Conservation (phyloP, 2,113 vertebrate genomes). For the Mirounga angustirostris region DNA sequence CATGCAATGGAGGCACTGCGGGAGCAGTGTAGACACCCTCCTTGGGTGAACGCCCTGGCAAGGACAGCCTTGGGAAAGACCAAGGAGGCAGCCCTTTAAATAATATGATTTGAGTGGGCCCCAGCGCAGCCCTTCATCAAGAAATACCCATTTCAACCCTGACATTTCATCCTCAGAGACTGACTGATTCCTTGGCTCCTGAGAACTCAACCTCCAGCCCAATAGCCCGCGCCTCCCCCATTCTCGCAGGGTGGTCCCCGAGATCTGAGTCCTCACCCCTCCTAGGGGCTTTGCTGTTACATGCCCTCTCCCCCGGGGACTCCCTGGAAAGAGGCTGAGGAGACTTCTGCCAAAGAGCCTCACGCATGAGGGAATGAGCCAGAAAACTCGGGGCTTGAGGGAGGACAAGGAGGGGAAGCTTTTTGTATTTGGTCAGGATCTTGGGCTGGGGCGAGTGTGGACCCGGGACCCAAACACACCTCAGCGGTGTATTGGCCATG, state of each 20-base stretch:
- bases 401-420: background rate
- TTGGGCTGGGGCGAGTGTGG: background rate
- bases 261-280: background rate
- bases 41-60: accelerated
- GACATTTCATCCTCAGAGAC: background rate
- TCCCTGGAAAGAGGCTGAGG: background rate
- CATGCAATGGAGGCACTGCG: accelerated
- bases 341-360: background rate
- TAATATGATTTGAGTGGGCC: background rate
- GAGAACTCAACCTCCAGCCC: background rate
- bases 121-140: background rate
- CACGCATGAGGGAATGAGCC: background rate
- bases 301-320: too few relatives aligned
- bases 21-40: background rate
- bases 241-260: background rate
- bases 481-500: accelerated
- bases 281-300: background rate
- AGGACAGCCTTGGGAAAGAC: background rate
- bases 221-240: background rate
- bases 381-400: background rate
- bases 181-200: background rate
- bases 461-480: background rate
- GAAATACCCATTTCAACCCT: background rate
- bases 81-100: background rate
- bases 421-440: background rate